Conservation (phyloP, 2,113 vertebrate genomes). For the Harpagus bidentatus region DNA sequence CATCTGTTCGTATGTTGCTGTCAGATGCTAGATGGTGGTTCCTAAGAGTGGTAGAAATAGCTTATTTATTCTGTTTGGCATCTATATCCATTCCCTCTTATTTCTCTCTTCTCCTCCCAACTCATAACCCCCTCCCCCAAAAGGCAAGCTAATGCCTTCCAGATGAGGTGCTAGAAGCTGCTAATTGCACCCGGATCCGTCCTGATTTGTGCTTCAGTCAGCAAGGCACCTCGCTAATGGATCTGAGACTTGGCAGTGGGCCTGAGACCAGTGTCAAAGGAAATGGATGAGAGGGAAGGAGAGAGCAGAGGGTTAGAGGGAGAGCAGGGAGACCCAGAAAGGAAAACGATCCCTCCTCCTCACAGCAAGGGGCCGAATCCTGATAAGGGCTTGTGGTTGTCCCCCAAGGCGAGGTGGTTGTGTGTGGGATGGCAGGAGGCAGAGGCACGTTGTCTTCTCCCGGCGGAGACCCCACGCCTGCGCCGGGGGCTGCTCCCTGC, state of each 20-base stretch:
- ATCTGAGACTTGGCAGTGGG: constrained; percentile 78
- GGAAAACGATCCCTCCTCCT: neutral
- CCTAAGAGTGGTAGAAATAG: constrained; percentile 54
- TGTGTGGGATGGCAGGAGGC: neutral
- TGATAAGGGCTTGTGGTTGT: constrained; percentile 24
- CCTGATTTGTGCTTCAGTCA: constrained; percentile 82
- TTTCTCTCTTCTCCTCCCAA: constrained; percentile 26
- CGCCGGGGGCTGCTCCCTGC: neutral
- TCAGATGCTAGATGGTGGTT: neutral
- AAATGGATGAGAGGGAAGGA: constrained; percentile 71
- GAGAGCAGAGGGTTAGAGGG: constrained; percentile 26
- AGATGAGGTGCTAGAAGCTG: constrained; percentile 82
- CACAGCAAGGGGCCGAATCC: neutral
- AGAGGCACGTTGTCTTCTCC: neutral
- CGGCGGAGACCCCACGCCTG: neutral
- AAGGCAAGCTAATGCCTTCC: constrained; percentile 77
- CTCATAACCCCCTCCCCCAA: constrained; percentile 41
- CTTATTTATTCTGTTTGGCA: constrained; percentile 73
- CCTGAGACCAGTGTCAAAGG: constrained; percentile 77
- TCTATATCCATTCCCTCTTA: constrained; percentile 50
- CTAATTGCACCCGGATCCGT: constrained; percentile 77
- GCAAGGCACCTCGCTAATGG: constrained; percentile 82
- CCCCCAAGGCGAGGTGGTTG: neutral
- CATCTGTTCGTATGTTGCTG: neutral
- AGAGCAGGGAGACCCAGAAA: constrained; percentile 12